A percentile compares a stretch with the other conserved stretches of the same genome.
These are phyloP conservation scores for Geodia barretti DNA, from an alignment of 37 sponge, comb jelly and placozoan genomes.

Conservation along the genomic window DNA sequence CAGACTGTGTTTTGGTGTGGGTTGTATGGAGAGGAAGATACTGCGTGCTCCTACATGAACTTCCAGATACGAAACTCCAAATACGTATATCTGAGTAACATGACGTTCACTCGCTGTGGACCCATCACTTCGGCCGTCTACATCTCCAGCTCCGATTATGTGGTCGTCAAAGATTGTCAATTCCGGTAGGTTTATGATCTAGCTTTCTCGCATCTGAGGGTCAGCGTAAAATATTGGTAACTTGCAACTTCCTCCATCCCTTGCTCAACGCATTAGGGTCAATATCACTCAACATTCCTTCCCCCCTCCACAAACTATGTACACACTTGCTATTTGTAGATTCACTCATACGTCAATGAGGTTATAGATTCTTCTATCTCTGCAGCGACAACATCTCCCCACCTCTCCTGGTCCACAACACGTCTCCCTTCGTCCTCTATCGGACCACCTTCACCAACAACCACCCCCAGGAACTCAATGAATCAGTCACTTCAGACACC, in stretches of 20 bases:
- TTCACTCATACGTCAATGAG: background rate
- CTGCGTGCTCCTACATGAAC: slow-evolving; percentile 5
- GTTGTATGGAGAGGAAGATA: background rate
- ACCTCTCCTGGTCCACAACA: slow-evolving; percentile 30
- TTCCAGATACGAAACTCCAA: slow-evolving; percentile 36
- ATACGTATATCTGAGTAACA: slow-evolving; percentile 29
- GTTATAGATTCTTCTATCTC: background rate
- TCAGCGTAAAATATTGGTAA: too few relatives aligned
- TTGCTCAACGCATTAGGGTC: too few relatives aligned
- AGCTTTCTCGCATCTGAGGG: too few relatives aligned
- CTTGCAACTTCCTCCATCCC: too few relatives aligned
- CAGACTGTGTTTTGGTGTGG: slow-evolving; percentile 12
- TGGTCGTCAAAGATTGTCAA: slow-evolving; percentile 49
- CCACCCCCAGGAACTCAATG: background rate
- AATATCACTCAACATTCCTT: too few relatives aligned
- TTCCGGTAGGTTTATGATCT: slow-evolving; percentile 58
- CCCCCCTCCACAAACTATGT: too few relatives aligned
- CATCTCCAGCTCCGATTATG: background rate
- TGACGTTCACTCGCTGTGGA: slow-evolving; percentile 67
- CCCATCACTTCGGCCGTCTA: slow-evolving; percentile 30
- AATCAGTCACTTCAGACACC: background rate
- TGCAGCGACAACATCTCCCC: slow-evolving; percentile 35
- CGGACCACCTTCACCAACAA: slow-evolving; percentile 24
- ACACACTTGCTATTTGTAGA: too few relatives aligned
- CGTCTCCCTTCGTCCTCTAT: background rate